phyloP scores from a whole-genome alignment of 2,888 invertebrate genomes.

The Phoenoteleia sp. region DNA sequence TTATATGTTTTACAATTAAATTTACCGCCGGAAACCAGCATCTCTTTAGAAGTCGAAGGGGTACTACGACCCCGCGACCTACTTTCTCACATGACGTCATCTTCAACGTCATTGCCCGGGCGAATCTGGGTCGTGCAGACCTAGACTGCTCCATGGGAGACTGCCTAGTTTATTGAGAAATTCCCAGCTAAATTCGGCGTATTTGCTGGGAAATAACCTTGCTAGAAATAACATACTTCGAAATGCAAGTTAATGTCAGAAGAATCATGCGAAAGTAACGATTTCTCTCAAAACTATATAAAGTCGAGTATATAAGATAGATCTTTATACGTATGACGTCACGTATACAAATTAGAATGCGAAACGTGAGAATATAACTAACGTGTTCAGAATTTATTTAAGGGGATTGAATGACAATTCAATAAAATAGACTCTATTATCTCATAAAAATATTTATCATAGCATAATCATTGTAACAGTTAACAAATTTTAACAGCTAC shows the following conservation, averaged over 20 bases:
- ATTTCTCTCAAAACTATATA: constrained; percentile 23
- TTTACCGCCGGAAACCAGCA: constrained; percentile 49
- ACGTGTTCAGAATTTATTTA: too few relatives aligned
- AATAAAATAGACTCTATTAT: too few relatives aligned
- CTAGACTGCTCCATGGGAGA: constrained; percentile 89
- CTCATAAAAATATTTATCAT: too few relatives aligned
- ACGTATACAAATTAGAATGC: too few relatives aligned
- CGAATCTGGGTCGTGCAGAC: constrained; percentile 88
- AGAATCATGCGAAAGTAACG: background rate
- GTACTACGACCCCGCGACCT: constrained; percentile 85
- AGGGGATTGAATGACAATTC: too few relatives aligned
- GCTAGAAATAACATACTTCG: constrained; percentile 61
- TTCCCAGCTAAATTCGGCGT: constrained; percentile 78
- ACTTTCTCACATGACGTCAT: constrained; percentile 85
- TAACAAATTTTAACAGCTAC: too few relatives aligned
- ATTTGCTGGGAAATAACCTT: constrained; percentile 59
- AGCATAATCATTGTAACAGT: too few relatives aligned
- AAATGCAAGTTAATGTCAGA: constrained; percentile 18
- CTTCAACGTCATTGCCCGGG: constrained; percentile 87
- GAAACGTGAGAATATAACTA: too few relatives aligned
- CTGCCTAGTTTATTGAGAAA: constrained; percentile 86
- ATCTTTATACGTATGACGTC: too few relatives aligned
- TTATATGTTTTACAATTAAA: constrained; percentile 39
- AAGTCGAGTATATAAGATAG: too few relatives aligned
- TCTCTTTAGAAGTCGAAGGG: constrained; percentile 73